Percentiles rank a stretch among this genome's conserved stretches.
phyloP scores from a whole-genome alignment of 1,140 invertebrate species.

The Dendroctonus valens region DNA sequence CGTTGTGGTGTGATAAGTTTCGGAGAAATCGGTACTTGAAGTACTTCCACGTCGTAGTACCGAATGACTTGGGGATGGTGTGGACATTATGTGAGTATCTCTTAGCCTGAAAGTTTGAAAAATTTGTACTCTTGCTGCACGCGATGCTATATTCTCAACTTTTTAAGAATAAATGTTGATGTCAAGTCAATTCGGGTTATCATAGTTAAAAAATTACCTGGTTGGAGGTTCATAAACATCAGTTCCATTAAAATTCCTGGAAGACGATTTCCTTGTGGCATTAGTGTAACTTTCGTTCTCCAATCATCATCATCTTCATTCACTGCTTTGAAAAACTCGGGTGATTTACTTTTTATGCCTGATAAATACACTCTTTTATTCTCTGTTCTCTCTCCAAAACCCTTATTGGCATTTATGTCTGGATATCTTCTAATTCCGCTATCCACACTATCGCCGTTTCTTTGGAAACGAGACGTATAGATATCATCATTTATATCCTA shows the following conservation, averaged over 20 bases:
- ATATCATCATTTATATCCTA: conserved; percentile 61
- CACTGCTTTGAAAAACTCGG: conserved; percentile 70
- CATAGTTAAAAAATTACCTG: conserved; percentile 26
- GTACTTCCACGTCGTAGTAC: conserved; percentile 57
- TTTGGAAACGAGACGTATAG: conserved; percentile 56
- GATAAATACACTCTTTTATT: conserved; percentile 71
- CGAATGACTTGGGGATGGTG: conserved; percentile 36
- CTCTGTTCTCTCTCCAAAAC: conserved; percentile 54
- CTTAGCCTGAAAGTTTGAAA: conserved; percentile 31
- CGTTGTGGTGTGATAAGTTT: conserved; percentile 66
- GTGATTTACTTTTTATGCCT: conserved; percentile 68
- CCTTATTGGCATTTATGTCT: conserved; percentile 5
- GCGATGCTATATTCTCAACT: not conserved
- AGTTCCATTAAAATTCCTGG: conserved; percentile 40
- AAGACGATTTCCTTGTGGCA: conserved; percentile 45
- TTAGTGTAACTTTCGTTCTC: conserved; percentile 40
- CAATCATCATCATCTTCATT: conserved; percentile 58
- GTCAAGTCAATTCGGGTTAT: not conserved
- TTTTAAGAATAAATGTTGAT: not conserved
- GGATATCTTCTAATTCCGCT: conserved; percentile 16
- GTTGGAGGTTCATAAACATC: conserved; percentile 49
- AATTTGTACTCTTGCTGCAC: not conserved
- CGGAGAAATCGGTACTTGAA: conserved; percentile 67
- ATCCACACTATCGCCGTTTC: conserved; percentile 49
- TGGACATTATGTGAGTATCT: conserved; percentile 35